phyloP scores from a whole-genome alignment of 2,888 invertebrate species.

The Lypha dubia region DNA sequence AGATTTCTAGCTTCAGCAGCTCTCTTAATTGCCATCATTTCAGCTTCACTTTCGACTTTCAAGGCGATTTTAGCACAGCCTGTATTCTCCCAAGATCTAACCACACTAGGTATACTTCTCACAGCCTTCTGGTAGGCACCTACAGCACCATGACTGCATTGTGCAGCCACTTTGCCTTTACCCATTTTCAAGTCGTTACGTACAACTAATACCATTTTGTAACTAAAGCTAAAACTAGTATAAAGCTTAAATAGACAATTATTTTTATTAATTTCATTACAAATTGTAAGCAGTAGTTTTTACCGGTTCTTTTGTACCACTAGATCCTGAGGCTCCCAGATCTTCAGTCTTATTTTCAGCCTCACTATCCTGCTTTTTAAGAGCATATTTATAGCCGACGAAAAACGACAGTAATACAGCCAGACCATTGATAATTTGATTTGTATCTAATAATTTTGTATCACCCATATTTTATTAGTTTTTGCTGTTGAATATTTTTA shows the following conservation, averaged over 20 bases:
- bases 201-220: conserved; percentile 93
- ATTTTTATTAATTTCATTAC: neutral
- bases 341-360: conserved; percentile 17
- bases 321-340: neutral
- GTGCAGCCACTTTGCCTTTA: conserved; percentile 96
- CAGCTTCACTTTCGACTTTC: conserved; percentile 90
- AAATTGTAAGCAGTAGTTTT: neutral
- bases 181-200: conserved; percentile 96
- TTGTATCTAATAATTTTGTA: conserved; percentile 79
- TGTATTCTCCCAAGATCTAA: conserved; percentile 85
- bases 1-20: conserved; percentile 89
- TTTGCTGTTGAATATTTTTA: too few relatives aligned
- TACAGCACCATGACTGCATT: conserved; percentile 97
- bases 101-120: conserved; percentile 86
- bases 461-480: conserved; percentile 77
- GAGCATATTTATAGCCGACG: conserved; percentile 83
- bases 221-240: conserved; percentile 84
- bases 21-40: conserved; percentile 87
- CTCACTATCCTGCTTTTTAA: conserved; percentile 76
- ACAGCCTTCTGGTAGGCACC: conserved; percentile 90
- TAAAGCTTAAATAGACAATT: conserved; percentile 74
- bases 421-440: conserved; percentile 82
- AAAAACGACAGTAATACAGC: conserved; percentile 83
- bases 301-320: conserved; percentile 73
- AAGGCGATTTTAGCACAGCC: conserved; percentile 96